Conservation (phyloP, 2,797 vertebrate genomes). For the Geotrypetes seraphini region DNA sequence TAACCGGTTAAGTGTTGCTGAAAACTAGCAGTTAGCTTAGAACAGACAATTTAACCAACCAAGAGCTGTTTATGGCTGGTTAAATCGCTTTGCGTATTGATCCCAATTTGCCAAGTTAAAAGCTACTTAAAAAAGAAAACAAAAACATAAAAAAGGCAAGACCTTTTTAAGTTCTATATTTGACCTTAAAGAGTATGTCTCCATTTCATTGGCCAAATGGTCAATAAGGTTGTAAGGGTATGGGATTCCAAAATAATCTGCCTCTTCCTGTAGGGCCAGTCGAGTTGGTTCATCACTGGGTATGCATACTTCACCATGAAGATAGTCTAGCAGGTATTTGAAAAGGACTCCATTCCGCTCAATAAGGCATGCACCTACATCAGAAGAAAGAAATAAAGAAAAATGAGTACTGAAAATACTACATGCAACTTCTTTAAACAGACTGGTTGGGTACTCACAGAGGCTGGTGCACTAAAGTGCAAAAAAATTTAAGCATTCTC, state of each 20-base stretch:
- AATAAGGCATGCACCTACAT: slow-evolving; percentile 52
- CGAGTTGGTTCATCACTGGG: slow-evolving; percentile 39
- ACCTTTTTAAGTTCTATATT: slow-evolving; percentile 58
- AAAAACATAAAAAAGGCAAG: too few relatives aligned
- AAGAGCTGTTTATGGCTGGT: slow-evolving; percentile 9
- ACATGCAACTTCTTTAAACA: too few relatives aligned
- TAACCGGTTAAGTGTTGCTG: too few relatives aligned
- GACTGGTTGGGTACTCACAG: too few relatives aligned
- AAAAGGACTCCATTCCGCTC: slow-evolving; percentile 49
- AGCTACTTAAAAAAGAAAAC: slow-evolving; percentile 15
- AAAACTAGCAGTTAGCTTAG: too few relatives aligned
- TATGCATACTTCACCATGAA: slow-evolving; percentile 51
- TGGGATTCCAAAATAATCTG: slow-evolving; percentile 61
- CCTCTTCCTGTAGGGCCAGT: slow-evolving; percentile 47
- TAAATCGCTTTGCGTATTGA: too few relatives aligned
- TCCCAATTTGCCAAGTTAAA: neutral
- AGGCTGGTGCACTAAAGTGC: too few relatives aligned
- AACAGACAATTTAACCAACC: too few relatives aligned
- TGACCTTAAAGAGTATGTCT: slow-evolving; percentile 47
- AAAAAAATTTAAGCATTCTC: too few relatives aligned
- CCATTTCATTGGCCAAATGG: slow-evolving; percentile 59
- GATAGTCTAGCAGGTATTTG: slow-evolving; percentile 59
- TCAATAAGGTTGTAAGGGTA: slow-evolving; percentile 52
- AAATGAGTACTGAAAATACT: neutral
- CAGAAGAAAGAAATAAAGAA: neutral